Conservation (phyloP, 2,888 invertebrate genomes). For the Diplazon laetatorius region DNA sequence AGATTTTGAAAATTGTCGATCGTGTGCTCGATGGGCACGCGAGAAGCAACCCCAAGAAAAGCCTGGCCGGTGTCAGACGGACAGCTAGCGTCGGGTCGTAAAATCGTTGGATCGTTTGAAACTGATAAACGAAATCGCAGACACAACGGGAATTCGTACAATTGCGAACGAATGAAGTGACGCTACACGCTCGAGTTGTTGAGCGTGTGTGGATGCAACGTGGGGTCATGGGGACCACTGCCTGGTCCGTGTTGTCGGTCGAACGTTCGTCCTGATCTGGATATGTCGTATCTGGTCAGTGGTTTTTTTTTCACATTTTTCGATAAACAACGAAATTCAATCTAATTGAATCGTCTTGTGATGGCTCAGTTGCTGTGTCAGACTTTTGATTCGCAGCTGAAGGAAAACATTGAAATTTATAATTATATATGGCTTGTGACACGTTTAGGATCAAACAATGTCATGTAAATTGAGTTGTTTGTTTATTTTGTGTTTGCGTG, state of each 20-base stretch:
- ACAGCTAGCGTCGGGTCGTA: slow-evolving; percentile 4
- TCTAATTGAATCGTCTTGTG: no score
- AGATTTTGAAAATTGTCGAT: neutral
- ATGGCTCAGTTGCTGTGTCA: no score
- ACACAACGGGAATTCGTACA: no score
- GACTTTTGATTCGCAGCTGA: no score
- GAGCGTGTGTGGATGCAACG: slow-evolving; percentile 27
- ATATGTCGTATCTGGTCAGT: slow-evolving; percentile 77
- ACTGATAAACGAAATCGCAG: no score
- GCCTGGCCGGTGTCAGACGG: slow-evolving; percentile 31
- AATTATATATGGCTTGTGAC: no score
- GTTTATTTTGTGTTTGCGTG: no score
- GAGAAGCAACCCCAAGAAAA: slow-evolving; percentile 32
- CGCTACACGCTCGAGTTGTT: slow-evolving; percentile 51
- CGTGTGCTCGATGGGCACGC: slow-evolving; percentile 56
- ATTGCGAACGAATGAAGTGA: neutral
- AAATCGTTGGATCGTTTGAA: slow-evolving; percentile 29
- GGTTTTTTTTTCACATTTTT: neutral
- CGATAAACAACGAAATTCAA: neutral
- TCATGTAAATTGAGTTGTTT: no score
- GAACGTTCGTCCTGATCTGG: slow-evolving; percentile 70
- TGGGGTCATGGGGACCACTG: slow-evolving; percentile 33
- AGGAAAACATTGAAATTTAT: no score
- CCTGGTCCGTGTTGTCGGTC: slow-evolving; percentile 54
- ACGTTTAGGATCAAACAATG: no score